Evolutionary conservation across 2,888 invertebrate genomes (phyloP), one percentile per base, ranked within the genome.

Genomic region (Chelonus formosanus): DNA sequence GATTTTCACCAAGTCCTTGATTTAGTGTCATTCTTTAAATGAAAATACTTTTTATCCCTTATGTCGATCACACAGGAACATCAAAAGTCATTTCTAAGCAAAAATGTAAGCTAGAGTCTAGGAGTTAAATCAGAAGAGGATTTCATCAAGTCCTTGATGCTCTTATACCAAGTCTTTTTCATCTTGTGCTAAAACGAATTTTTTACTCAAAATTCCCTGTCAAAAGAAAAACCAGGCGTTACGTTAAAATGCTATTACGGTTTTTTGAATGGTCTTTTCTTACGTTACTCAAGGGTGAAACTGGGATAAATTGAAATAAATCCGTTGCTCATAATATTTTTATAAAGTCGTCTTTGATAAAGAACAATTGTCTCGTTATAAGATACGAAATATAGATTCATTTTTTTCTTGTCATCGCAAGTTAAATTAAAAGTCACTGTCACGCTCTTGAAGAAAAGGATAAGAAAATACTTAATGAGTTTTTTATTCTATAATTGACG

Each of bases 11-110:
- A 20, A 20, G 20, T 40, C 8, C 31, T 32, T 10, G 45, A 20
- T 54, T 54, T n/a, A 68, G 72, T 63, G 68, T 74, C 74, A 74
- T 76, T 78, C 76, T 71, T 76, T 73, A 75, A 78, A 78, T 78
- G 78, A 76, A 73, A 74, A 75, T 68, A 67, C 72, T 69, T 63
- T 58, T 61, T 55, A 45, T 7, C 53, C 50, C 36, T 47, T 32
- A 6, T 59, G 48, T 58, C 55, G 20, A 44, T 7, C 52, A 31
- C 20, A 36, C 32, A 32, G n/a, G 40, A 55, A 43, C 34, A 47
- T 62, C 48, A 65, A 67, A 68, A 65, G 65, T 59, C 63, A 31
- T 55, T 43, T 65, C 54, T 59, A 40, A 40, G 7, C 40, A 32
- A 31, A 6, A 47, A 34, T 53, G 55, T n/a, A 47, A 56, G 55